These are phyloP conservation scores for Gavialis gangeticus DNA, from an alignment of 2,113 vertebrate species.

Conservation along the genomic window DNA sequence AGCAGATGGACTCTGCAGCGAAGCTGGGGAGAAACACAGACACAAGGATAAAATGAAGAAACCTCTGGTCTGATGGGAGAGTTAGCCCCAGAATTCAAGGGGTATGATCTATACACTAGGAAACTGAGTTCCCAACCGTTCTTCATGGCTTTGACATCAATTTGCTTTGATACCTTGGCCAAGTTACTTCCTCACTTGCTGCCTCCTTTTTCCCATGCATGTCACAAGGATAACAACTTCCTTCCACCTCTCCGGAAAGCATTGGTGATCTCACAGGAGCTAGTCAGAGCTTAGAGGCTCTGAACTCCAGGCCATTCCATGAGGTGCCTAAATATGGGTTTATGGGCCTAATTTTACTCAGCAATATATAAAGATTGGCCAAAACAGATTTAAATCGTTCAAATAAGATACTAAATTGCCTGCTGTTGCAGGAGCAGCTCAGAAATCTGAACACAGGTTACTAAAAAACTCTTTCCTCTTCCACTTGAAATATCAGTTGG, in stretches of 20 bases:
- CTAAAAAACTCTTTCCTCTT: background rate
- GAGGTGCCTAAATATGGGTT: background rate
- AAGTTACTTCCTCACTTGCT: background rate
- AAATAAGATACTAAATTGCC: fast-evolving
- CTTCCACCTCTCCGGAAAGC: background rate
- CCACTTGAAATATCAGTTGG: background rate
- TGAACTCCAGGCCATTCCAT: background rate
- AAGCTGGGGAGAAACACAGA: slow-evolving; percentile 76
- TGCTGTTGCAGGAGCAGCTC: fast-evolving
- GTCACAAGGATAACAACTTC: background rate
- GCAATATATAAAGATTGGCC: fast-evolving
- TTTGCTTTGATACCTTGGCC: background rate
- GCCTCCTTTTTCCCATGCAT: background rate
- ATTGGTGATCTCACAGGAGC: background rate
- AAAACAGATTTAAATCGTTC: background rate
- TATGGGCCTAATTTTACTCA: background rate
- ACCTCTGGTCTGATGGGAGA: background rate
- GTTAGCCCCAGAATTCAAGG: background rate
- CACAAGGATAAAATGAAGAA: background rate
- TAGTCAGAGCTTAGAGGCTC: background rate
- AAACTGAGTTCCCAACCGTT: fast-evolving
- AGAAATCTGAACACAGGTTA: background rate
- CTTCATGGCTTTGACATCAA: background rate
- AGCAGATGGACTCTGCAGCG: slow-evolving; percentile 81
- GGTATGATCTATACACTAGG: fast-evolving